Evolutionary conservation across 2,797 vertebrate genomes (phyloP).

Genomic region (Anguilla megastoma): DNA sequence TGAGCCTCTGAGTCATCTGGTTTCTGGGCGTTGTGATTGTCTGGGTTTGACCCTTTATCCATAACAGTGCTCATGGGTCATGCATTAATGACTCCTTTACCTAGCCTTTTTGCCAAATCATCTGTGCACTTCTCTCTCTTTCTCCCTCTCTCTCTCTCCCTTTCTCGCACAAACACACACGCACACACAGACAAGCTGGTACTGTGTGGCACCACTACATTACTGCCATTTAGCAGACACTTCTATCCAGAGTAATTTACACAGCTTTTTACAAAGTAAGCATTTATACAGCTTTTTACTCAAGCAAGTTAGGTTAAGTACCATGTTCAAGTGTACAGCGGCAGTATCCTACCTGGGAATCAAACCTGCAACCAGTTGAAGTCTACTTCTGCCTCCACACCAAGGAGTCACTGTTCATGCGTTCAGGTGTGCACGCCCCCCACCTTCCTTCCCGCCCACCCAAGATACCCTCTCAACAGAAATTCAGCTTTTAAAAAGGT

Average conservation of each 20-base stretch:
- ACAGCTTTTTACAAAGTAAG: not conserved
- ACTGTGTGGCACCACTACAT: not conserved
- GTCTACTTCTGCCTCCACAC: not conserved
- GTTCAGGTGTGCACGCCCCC: not conserved
- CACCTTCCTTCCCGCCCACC: not conserved
- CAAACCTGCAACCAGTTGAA: not conserved
- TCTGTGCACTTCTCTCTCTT: not conserved
- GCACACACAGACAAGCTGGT: not conserved
- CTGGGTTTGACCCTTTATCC: not conserved
- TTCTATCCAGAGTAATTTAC: not conserved
- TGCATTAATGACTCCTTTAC: not conserved
- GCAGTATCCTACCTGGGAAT: not conserved
- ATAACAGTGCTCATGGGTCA: not conserved
- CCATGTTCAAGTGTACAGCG: not conserved
- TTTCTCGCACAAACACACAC: too few species aligned
- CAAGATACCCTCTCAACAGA: too few species aligned
- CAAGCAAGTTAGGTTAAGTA: not conserved
- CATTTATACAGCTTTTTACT: not conserved
- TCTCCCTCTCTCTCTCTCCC: too few species aligned
- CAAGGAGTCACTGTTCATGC: not conserved
- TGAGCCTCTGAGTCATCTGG: not conserved
- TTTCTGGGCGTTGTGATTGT: not conserved
- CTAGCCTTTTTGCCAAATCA: not conserved
- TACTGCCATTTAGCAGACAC: not conserved
- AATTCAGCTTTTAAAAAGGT: not conserved